Percentiles rank a stretch among this genome's conserved stretches.
phyloP scores from a whole-genome alignment of 2,888 invertebrate genomes.

The Platynereis dumerilii region DNA sequence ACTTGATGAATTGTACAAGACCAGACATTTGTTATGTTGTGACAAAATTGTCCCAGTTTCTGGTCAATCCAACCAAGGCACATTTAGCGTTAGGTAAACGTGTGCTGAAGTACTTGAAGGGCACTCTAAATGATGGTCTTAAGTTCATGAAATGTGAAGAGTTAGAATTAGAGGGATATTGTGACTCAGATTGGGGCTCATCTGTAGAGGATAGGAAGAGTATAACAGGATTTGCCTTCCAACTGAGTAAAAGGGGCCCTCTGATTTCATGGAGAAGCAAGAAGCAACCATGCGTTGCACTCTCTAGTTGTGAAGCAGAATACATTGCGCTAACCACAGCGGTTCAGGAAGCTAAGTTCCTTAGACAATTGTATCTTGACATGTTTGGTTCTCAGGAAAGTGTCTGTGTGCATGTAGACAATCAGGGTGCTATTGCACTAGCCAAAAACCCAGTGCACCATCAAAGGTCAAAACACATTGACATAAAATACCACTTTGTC shows the following conservation, averaged over 20 bases:
- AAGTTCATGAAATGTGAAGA: neutral
- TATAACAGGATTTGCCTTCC: constrained; percentile 42
- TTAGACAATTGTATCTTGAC: constrained; percentile 5
- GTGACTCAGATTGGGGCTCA: constrained; percentile 7
- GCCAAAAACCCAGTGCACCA: constrained; percentile 25
- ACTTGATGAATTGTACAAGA: neutral
- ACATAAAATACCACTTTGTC: constrained; percentile 23
- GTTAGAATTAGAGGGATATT: neutral
- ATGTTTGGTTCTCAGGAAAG: constrained; percentile 6
- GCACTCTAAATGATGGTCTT: too few species aligned
- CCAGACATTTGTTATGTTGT: neutral
- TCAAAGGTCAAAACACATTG: constrained; percentile 28
- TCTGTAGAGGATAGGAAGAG: neutral
- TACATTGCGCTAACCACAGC: constrained; percentile 46
- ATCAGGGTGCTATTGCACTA: constrained; percentile 23
- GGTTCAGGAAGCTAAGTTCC: constrained; percentile 32
- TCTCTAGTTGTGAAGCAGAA: constrained; percentile 56
- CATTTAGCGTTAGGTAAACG: too few species aligned
- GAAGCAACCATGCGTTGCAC: constrained; percentile 48
- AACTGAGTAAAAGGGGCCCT: constrained; percentile 42
- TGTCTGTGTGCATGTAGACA: constrained; percentile 16
- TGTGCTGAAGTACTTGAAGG: neutral
- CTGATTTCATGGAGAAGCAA: constrained; percentile 50
- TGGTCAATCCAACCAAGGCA: constrained; percentile 17
- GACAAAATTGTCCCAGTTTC: too few species aligned